Evolutionary conservation across 2,888 invertebrate genomes (phyloP), one percentile per base, ranked within the genome.

Genomic region (Hydraecia micacea): DNA sequence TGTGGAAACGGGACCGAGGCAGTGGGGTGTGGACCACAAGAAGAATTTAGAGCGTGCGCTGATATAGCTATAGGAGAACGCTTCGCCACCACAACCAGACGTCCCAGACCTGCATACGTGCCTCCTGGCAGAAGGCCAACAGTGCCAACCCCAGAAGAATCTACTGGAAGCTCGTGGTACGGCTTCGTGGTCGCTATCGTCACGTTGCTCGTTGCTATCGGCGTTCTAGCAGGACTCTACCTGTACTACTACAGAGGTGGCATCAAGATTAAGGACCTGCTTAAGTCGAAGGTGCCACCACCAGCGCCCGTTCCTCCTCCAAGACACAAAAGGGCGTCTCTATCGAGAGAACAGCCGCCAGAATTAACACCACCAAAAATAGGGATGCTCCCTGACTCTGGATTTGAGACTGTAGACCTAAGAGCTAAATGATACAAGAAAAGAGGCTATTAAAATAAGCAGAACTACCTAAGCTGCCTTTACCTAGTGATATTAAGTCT

Each of bases 11-110:
- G 98, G 0, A 97, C 97, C 69, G 98, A 98, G 55, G 98, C 98
- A 0, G 98, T 99, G 0, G 99, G 99, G 0, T 99, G 99, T 91
- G 99, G 99, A 0, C 98, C 98, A 0, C 99, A 99, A 92, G 99
- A 99, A 92, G 98, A 99, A 91, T 99, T 99, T 91, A 97, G 99
- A 36, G 98, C 98, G 0, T 99, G 99, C 88, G 98, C 99, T 0
- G 99, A 99, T 90, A 98, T 98, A 67, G 97, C 98, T 28, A 98
- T 99, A 62, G 97, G 97, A 4, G 97, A 97, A 78, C 91, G 93
- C 49, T 94, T 97, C 78, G 93, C 96, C 1, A 95, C 96, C 0
- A 95, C 96, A 1, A 96, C 97, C 0, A 94, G 91, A 76, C 91
- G 94, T 39, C 97, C 97, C 11, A 95, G 97, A 89, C 96, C 97